Percentiles rank a stretch among this genome's conserved stretches.
These are phyloP conservation scores for Xestobium rufovillosum DNA, from an alignment of 2,888 invertebrate genomes.

Conservation along the genomic window DNA sequence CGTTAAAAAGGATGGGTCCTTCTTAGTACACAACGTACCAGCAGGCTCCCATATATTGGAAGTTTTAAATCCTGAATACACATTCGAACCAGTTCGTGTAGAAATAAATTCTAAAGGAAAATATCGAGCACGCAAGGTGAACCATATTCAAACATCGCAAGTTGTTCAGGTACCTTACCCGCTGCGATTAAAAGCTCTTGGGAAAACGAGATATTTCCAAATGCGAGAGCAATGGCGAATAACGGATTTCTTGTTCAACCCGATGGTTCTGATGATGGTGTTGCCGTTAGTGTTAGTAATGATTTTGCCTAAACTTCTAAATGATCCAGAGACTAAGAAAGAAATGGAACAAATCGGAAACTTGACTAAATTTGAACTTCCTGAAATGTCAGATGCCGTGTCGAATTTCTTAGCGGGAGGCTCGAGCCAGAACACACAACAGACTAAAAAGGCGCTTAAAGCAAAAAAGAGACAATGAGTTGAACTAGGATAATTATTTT, in stretches of 20 bases:
- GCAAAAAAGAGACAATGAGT: conserved; percentile 33
- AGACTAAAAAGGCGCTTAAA: conserved; percentile 33
- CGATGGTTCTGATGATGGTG: conserved; percentile 98
- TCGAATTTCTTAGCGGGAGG: conserved; percentile 81
- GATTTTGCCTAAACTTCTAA: conserved; percentile 93
- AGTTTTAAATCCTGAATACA: conserved; percentile 80
- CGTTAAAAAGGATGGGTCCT: conserved; percentile 85
- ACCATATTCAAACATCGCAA: conserved; percentile 85
- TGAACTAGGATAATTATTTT: too few species aligned
- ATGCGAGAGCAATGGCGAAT: conserved; percentile 92
- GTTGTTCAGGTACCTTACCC: conserved; percentile 91
- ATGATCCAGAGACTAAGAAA: conserved; percentile 95
- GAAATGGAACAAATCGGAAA: conserved; percentile 87
- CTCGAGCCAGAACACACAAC: conserved; percentile 42
- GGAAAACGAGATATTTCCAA: conserved; percentile 81
- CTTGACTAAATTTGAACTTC: conserved; percentile 77
- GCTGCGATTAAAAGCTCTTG: conserved; percentile 75
- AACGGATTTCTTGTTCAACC: conserved; percentile 93
- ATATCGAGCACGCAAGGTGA: conserved; percentile 88
- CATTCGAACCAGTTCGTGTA: conserved; percentile 90
- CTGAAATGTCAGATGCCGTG: conserved; percentile 93
- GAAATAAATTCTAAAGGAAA: conserved; percentile 98
- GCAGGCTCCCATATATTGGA: conserved; percentile 89
- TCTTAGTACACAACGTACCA: conserved; percentile 79
- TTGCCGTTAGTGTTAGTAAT: conserved; percentile 84